These are phyloP conservation scores for Gymnorhina tibicen DNA, from an alignment of 2,113 vertebrate species.

Conservation along the genomic window DNA sequence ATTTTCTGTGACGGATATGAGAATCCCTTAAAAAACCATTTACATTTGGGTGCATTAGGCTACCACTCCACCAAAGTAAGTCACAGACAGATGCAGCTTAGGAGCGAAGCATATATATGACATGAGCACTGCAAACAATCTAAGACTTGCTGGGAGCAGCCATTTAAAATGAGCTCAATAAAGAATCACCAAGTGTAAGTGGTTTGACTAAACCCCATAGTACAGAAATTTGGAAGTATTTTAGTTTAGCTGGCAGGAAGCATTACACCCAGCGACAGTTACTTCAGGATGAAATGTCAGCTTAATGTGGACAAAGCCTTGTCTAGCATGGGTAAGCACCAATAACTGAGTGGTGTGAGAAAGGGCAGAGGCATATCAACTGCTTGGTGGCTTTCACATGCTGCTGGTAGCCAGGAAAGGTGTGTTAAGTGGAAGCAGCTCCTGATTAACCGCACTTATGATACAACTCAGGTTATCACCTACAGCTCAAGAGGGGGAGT, in stretches of 20 bases:
- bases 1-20: background rate
- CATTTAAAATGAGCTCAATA: background rate
- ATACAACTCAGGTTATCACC: background rate
- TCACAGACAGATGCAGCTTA: background rate
- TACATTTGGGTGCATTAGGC: background rate
- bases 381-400: background rate
- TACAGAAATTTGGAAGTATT: background rate
- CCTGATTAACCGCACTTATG: fast-evolving
- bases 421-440: background rate
- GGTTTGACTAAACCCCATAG: background rate
- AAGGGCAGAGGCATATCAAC: background rate
- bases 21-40: background rate
- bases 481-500: background rate
- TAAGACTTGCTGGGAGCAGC: background rate
- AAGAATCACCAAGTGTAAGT: background rate
- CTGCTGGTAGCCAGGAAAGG: background rate
- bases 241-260: background rate
- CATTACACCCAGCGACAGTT: background rate
- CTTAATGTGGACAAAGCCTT: background rate
- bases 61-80: background rate
- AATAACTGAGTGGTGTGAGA: background rate
- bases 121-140: background rate
- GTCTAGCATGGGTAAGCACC: background rate
- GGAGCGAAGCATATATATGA: background rate
- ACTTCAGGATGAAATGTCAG: background rate